A percentile compares a stretch with the other conserved stretches of the same genome.
phyloP scores from a whole-genome alignment of 1,140 invertebrate species.

The Anastrepha ludens region DNA sequence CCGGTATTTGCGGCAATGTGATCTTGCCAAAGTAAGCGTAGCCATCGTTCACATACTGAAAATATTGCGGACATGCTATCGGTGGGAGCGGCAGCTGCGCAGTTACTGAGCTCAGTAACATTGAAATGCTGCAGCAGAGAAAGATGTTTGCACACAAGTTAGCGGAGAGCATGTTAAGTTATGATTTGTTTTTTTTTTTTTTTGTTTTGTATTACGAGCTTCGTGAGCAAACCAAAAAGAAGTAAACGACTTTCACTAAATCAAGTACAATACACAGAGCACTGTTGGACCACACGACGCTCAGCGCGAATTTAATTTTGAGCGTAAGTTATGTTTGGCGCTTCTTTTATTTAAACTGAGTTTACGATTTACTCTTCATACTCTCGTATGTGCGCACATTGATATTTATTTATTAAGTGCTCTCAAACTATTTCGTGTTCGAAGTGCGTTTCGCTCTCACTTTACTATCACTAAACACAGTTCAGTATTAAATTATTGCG shows the following conservation, averaged over 20 bases:
- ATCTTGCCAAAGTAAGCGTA: conserved; percentile 1
- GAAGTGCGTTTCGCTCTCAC: no score
- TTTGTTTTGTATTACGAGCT: not conserved
- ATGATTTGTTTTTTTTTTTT: not conserved
- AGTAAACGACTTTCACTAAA: no score
- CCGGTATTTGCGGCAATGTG: conserved; percentile 10
- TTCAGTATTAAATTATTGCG: not conserved
- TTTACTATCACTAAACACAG: no score
- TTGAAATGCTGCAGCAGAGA: not conserved
- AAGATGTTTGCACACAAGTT: not conserved
- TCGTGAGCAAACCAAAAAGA: not conserved
- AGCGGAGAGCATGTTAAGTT: not conserved
- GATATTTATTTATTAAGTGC: not conserved
- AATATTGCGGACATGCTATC: conserved; percentile 20
- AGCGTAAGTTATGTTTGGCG: no score
- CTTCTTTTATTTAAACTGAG: no score
- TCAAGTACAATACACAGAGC: no score
- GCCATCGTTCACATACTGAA: conserved; percentile 30
- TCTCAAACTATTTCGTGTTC: not conserved
- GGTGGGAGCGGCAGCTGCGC: not conserved
- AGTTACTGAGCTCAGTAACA: not conserved
- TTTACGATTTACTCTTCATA: no score
- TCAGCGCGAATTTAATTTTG: no score
- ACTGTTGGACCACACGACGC: no score
- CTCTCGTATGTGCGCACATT: no score